A percentile compares a stretch with the other conserved stretches of the same genome.
These are phyloP conservation scores for Lepidurus couesii DNA, from an alignment of 1,140 invertebrate genomes.

Conservation along the genomic window DNA sequence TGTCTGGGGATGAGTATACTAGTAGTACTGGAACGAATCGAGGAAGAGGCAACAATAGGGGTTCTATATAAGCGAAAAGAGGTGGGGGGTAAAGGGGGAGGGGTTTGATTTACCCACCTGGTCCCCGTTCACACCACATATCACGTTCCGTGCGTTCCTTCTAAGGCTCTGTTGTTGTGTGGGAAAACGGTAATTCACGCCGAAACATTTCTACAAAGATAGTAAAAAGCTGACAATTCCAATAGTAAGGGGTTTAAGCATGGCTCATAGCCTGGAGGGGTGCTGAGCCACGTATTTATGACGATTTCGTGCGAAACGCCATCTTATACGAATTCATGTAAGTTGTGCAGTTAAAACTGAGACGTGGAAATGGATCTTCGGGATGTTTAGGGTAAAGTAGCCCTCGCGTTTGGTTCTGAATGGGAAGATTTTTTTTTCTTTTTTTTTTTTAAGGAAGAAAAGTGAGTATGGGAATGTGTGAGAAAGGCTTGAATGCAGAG, in stretches of 20 bases:
- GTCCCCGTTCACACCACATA: slow-evolving; percentile 17
- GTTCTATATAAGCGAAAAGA: not conserved
- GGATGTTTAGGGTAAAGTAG: not conserved
- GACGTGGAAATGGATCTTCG: not conserved
- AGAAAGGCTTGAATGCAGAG: not conserved
- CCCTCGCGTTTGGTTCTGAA: not conserved
- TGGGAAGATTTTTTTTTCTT: not conserved
- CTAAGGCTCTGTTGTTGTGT: not conserved
- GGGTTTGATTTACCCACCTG: slow-evolving; percentile 13
- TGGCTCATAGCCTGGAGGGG: not conserved
- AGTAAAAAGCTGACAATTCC: slow-evolving; percentile 13
- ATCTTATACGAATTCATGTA: not conserved
- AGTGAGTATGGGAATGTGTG: not conserved
- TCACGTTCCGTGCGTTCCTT: not conserved
- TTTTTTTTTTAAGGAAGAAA: not conserved
- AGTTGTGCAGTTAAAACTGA: not conserved
- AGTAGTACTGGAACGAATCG: not conserved
- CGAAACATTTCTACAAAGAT: not conserved
- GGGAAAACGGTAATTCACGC: slow-evolving; percentile 14
- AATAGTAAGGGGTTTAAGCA: not conserved
- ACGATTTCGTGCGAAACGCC: slow-evolving; percentile 12
- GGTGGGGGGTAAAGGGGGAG: not conserved
- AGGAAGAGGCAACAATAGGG: not conserved
- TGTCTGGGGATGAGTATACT: not conserved
- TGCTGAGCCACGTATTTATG: slow-evolving; percentile 9